Evolutionary conservation across 2,888 invertebrate genomes (phyloP).

Genomic region (Rhopalosiphum nymphaeae): DNA sequence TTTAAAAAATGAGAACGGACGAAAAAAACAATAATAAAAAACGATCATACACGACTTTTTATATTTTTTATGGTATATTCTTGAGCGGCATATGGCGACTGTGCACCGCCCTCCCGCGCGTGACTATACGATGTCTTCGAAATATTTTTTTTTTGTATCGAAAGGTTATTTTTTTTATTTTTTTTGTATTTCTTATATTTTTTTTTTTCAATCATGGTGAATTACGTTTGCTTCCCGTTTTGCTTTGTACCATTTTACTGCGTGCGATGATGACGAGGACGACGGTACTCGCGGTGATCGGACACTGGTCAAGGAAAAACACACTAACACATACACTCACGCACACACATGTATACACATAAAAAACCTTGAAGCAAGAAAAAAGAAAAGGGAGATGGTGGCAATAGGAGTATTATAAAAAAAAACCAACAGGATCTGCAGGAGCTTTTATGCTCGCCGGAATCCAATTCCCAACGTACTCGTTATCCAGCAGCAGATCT

Average conservation of each 20-base stretch:
- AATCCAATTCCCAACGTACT: constrained; percentile 37
- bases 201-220: constrained; percentile 53
- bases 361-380: background rate
- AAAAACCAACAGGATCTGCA: constrained; percentile 5
- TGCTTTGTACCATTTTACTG: constrained; percentile 14
- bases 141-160: constrained; percentile 24
- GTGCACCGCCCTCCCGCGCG: background rate
- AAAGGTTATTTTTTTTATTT: background rate
- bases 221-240: constrained; percentile 42
- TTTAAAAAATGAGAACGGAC: background rate
- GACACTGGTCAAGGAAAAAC: background rate
- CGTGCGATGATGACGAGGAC: background rate
- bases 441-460: background rate
- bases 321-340: background rate
- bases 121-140: background rate
- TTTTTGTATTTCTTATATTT: constrained; percentile 1
- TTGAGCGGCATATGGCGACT: background rate
- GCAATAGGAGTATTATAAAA: background rate
- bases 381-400: background rate
- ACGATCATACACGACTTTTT: background rate
- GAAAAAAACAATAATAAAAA: background rate
- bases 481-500: constrained; percentile 12
- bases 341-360: background rate
- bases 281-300: background rate
- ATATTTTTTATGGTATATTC: constrained; percentile 36